A percentile compares a stretch with the other conserved stretches of the same genome.
Evolutionary conservation across 2,113 vertebrate genomes (phyloP).

Genomic region (Pogonocichla stellata): DNA sequence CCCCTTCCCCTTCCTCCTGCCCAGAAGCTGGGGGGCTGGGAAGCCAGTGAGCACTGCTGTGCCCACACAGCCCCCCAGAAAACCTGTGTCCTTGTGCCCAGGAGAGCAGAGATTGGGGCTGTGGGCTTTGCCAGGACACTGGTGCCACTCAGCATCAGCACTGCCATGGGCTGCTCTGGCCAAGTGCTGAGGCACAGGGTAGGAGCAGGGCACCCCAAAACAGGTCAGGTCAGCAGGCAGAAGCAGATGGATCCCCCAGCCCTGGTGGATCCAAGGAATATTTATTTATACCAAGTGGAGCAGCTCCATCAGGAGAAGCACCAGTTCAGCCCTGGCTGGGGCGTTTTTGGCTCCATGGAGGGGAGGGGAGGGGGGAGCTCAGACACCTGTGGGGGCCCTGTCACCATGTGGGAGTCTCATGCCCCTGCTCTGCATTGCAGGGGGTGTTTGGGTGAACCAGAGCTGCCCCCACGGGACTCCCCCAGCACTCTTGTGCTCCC

Average conservation of each 20-base stretch:
- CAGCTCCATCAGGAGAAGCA: not conserved
- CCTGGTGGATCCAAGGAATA: not conserved
- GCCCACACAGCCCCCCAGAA: rapidly evolving
- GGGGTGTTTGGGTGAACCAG: not conserved
- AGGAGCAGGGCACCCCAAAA: not conserved
- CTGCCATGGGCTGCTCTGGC: not conserved
- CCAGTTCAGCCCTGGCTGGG: not conserved
- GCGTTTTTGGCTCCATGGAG: not conserved
- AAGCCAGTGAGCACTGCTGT: rapidly evolving
- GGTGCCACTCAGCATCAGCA: rapidly evolving
- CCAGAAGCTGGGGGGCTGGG: not conserved
- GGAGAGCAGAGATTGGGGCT: not conserved
- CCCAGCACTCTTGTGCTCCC: rapidly evolving
- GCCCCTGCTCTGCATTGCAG: not conserved
- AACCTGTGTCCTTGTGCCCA: not conserved
- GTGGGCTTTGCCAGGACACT: not conserved
- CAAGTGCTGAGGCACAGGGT: rapidly evolving
- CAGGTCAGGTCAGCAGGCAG: not conserved
- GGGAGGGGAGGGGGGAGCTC: not conserved
- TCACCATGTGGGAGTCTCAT: rapidly evolving
- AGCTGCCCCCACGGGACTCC: not conserved
- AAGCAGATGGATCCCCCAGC: rapidly evolving
- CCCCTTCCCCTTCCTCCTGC: not conserved
- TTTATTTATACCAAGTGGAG: constrained; percentile 42
- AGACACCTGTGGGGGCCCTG: rapidly evolving